Conservation (phyloP, 2,113 vertebrate genomes). For the Oriolus oriolus region DNA sequence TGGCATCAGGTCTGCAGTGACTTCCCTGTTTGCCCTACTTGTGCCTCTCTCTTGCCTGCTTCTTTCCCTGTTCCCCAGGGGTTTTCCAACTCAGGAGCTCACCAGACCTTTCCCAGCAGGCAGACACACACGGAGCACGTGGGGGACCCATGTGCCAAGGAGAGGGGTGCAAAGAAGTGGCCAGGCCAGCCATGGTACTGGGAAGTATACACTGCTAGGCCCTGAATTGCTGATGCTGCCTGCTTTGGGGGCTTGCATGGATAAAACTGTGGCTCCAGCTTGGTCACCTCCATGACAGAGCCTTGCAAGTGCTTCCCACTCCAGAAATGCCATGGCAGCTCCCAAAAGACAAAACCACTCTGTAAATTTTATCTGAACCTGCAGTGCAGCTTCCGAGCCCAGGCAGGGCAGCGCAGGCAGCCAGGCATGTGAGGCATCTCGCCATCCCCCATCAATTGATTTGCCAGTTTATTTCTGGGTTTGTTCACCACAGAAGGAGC, state of each 20-base stretch:
- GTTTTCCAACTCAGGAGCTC: rapidly evolving
- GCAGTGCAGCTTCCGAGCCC: rapidly evolving
- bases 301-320: background rate
- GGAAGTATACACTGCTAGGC: rapidly evolving
- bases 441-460: background rate
- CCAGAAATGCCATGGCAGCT: rapidly evolving
- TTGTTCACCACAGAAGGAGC: background rate
- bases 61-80: background rate
- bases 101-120: background rate
- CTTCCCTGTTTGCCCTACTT: background rate
- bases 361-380: background rate
- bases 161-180: background rate
- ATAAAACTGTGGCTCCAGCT: background rate
- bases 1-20: background rate
- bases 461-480: background rate
- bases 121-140: rapidly evolving
- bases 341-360: background rate
- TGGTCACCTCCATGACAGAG: rapidly evolving
- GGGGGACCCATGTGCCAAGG: background rate
- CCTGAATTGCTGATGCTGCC: background rate
- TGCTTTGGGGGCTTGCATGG: background rate
- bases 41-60: background rate
- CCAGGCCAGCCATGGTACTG: background rate
- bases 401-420: rapidly evolving
- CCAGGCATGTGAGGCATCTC: background rate